Evolutionary conservation across 1,140 invertebrate species (phyloP), one percentile per base, ranked within the genome.

Genomic region (Pogonus chalceus): DNA sequence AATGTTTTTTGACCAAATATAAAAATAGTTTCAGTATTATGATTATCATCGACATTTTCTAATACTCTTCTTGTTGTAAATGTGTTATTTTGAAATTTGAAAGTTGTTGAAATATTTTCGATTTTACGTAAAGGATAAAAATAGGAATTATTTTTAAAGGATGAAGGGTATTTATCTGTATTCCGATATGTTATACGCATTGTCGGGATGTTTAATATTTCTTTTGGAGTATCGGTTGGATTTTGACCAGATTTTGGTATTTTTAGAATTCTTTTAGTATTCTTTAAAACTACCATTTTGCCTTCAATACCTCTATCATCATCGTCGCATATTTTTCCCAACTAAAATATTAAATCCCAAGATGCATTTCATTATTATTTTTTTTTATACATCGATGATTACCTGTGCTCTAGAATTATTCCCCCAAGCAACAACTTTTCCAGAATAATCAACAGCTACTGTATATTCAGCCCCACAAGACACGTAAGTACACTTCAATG

Each of bases 391-490:
- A 35, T 31, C 23, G 43, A 51, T 12, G 24, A 21, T 51, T 67
- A 77, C 75, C 73, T 82, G 79, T 43, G 74, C 76, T 67, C 70
- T 68, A 39, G 77, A 73, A 66, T 82, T 80, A 67, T 79, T 79
- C 61, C 85, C 80, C 78, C 80, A 84, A 4, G 77, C 79, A 69
- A 77, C 78, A 9, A 84, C 60, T 61, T 74, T 72, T 20, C 75
- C 72, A 51, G 72, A 70, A 46, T 67, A 61, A 63, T 82, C 79
- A 49, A 86, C 69, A 1, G 80, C 80, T 56, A 87, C 69, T n/a
- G 82, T 86, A 62, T 79, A 87, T 64, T 87, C 83, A 51, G 79
- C 78, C 20, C 86, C 85, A 64, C 83, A 84, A 26, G 70, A 72
- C 52, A 84, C 71, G 58, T 77, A 70, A 22, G 72, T 63, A 26